phyloP scores from a whole-genome alignment of 2,113 vertebrate genomes.

The Anthoscopus minutus region DNA sequence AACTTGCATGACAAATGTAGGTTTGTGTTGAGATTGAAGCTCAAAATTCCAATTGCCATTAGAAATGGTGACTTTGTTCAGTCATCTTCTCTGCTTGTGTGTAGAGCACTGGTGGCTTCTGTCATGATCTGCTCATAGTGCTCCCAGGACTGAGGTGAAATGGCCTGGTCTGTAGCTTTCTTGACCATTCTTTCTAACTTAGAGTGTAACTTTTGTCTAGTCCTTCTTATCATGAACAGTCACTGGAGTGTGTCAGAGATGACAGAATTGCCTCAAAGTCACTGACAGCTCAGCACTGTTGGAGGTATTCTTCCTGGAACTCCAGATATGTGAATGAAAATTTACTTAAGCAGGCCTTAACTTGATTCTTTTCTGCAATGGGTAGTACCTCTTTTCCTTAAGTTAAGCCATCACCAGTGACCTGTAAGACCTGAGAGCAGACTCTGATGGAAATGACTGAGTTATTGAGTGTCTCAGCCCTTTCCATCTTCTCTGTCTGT shows the following conservation, averaged over 20 bases:
- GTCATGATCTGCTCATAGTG: neutral
- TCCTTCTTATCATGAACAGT: neutral
- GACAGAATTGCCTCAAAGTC: neutral
- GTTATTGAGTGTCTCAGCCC: neutral
- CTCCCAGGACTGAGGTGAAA: neutral
- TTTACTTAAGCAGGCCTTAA: neutral
- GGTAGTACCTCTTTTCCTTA: neutral
- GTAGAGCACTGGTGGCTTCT: neutral
- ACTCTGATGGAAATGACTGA: neutral
- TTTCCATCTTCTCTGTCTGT: neutral
- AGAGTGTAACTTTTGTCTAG: neutral
- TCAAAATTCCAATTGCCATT: neutral
- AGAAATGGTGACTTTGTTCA: neutral
- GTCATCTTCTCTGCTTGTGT: neutral
- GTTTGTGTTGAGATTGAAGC: neutral
- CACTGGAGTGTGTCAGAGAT: neutral
- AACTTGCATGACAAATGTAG: neutral
- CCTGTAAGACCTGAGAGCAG: neutral
- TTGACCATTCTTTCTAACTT: neutral
- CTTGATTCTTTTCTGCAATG: neutral
- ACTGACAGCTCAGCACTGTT: neutral
- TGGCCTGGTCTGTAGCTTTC: neutral
- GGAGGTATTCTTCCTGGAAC: neutral
- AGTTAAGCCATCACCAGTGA: neutral
- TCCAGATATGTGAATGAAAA: neutral